A percentile compares a stretch with the other conserved stretches of the same genome.
Conservation (phyloP, 2,888 invertebrate species). For the Oasisia sp. region DNA sequence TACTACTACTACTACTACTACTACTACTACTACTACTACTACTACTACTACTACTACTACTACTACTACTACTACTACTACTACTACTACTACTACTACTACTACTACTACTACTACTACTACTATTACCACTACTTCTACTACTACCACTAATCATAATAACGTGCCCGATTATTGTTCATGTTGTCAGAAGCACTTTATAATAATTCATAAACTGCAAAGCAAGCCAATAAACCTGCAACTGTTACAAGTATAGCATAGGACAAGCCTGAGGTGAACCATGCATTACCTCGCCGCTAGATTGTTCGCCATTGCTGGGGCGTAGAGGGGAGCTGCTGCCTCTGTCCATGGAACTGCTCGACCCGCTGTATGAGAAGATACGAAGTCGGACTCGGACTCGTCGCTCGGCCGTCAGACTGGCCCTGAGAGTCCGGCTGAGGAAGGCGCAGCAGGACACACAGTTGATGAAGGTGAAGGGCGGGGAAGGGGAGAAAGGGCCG, state of each 20-base stretch:
- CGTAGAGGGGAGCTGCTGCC: background rate
- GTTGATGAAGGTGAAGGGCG: background rate
- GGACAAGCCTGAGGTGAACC: background rate
- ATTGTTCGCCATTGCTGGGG: background rate
- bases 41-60: no score
- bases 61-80: no score
- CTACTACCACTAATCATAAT: no score
- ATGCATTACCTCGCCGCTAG: background rate
- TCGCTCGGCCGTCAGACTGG: background rate
- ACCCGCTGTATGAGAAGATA: background rate
- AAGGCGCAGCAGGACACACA: background rate
- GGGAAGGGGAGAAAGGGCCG: background rate
- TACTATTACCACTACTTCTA: no score
- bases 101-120: no score
- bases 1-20: no score
- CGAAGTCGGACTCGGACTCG: background rate
- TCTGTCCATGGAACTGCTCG: background rate
- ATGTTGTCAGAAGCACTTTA: no score
- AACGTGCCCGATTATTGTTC: no score
- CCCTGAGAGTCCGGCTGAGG: background rate
- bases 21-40: no score
- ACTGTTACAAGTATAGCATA: background rate
- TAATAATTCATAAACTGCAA: no score
- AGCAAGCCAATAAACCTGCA: background rate
- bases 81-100: no score